These are phyloP conservation scores for Spea bombifrons DNA, from an alignment of 2,113 vertebrate species.

Conservation along the genomic window DNA sequence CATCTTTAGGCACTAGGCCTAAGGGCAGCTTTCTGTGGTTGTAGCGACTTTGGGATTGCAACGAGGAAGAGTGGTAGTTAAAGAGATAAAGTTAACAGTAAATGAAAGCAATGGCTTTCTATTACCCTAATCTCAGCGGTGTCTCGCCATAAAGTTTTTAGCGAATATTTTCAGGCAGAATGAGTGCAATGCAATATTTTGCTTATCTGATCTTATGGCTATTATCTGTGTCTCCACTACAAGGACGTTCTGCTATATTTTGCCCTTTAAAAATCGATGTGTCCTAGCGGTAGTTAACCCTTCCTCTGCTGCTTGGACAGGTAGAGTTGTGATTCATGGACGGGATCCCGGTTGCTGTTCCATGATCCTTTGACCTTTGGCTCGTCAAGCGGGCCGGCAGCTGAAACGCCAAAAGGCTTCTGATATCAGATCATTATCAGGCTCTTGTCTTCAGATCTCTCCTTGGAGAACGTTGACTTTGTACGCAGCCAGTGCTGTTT, in stretches of 20 bases:
- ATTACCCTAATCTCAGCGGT: no score
- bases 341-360: neutral
- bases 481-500: neutral
- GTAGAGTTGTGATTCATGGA: neutral
- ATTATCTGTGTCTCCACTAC: slow-evolving; percentile 17
- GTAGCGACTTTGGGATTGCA: no score
- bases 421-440: neutral
- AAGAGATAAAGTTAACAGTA: no score
- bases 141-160: neutral
- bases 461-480: neutral
- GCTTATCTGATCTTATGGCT: slow-evolving; percentile 22
- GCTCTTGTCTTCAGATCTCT: neutral
- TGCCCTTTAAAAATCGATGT: slow-evolving; percentile 18
- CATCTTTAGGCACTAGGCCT: no score
- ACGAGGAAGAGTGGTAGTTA: no score
- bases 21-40: no score
- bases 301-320: neutral
- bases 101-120: no score
- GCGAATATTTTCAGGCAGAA: slow-evolving; percentile 34
- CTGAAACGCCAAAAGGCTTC: no score
- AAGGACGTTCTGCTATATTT: slow-evolving; percentile 19
- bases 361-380: no score
- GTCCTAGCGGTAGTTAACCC: slow-evolving; percentile 12
- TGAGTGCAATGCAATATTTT: slow-evolving; percentile 44
- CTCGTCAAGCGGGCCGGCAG: no score